These are phyloP conservation scores for Eremobia ochroleuca DNA, from an alignment of 2,888 invertebrate genomes.

Conservation along the genomic window DNA sequence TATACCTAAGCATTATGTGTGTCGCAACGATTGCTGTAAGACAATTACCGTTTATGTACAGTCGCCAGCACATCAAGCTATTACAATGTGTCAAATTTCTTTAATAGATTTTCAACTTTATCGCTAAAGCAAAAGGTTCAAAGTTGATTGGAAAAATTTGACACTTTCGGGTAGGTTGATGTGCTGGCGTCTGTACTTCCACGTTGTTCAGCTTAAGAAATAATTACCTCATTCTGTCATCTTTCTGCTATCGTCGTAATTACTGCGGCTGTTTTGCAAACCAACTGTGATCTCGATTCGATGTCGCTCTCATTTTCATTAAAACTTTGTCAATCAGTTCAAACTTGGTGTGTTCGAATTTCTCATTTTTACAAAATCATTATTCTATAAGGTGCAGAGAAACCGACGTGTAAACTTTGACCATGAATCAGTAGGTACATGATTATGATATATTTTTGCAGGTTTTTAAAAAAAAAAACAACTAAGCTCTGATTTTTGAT, in stretches of 20 bases:
- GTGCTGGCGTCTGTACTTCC: background rate
- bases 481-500: too few relatives aligned
- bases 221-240: conserved; percentile 1
- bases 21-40: conserved; percentile 12
- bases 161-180: too few relatives aligned
- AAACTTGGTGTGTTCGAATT: background rate
- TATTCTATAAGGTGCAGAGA: too few relatives aligned
- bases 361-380: background rate
- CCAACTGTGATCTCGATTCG: background rate
- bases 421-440: too few relatives aligned
- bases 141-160: too few relatives aligned
- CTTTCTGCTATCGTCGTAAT: background rate
- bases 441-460: too few relatives aligned
- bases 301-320: background rate
- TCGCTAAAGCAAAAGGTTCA: too few relatives aligned
- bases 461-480: too few relatives aligned
- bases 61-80: too few relatives aligned
- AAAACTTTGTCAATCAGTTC: conserved; percentile 1
- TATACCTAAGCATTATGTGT: conserved; percentile 11
- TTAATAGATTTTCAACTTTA: too few relatives aligned
- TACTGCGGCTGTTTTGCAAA: conserved; percentile 2
- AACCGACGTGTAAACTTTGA: too few relatives aligned
- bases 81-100: too few relatives aligned
- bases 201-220: conserved; percentile 5
- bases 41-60: conserved; percentile 12